Percentiles rank a stretch among this genome's conserved stretches.
Evolutionary conservation across 2,113 vertebrate species (phyloP).

Genomic region (Carlito syrichta): DNA sequence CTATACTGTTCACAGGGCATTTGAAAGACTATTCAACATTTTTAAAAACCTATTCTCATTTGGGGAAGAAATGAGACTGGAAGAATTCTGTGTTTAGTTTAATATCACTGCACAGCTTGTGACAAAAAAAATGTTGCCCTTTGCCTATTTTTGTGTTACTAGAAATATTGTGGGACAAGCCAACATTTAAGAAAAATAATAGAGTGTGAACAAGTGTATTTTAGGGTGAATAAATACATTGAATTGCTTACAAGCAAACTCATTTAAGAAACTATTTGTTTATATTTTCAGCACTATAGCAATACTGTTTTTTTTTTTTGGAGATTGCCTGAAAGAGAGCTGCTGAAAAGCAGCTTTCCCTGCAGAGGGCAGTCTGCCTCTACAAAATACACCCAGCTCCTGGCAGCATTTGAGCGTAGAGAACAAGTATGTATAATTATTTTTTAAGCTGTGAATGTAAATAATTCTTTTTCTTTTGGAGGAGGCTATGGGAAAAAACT

Average conservation of each 20-base stretch:
- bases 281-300: slow-evolving; percentile 35
- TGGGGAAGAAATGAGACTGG: background rate
- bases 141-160: background rate
- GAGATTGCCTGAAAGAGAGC: background rate
- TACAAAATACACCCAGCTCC: slow-evolving; percentile 56
- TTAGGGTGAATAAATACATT: background rate
- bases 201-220: background rate
- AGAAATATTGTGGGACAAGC: background rate
- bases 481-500: slow-evolving; percentile 60
- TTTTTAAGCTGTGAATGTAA: slow-evolving; percentile 80
- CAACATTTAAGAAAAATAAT: background rate
- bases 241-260: slow-evolving; percentile 44
- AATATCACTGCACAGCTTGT: background rate
- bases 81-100: background rate
- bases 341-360: slow-evolving; percentile 48
- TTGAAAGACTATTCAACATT: background rate
- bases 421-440: slow-evolving; percentile 76
- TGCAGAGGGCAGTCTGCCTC: slow-evolving; percentile 86
- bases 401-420: background rate
- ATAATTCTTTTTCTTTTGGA: slow-evolving; percentile 77
- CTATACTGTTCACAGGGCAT: background rate
- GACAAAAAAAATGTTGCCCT: background rate
- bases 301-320: background rate
- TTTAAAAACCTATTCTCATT: background rate
- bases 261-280: slow-evolving; percentile 48